These are phyloP conservation scores for Apus apus DNA, from an alignment of 2,113 vertebrate genomes.

Conservation along the genomic window DNA sequence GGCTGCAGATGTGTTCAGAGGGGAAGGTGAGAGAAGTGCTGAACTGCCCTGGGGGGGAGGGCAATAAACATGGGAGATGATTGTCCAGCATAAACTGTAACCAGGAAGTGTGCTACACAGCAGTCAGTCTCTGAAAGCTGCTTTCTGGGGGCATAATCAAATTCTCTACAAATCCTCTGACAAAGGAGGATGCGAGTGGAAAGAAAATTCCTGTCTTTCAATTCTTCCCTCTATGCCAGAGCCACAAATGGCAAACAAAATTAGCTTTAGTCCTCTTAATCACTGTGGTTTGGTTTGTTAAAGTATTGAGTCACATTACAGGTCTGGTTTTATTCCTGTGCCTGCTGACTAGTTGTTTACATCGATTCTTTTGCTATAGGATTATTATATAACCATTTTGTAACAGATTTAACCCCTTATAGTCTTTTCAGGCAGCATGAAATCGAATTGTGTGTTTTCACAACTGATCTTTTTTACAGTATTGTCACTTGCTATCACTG, in stretches of 20 bases:
- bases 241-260: background rate
- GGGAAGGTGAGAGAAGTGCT: background rate
- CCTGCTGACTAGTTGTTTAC: background rate
- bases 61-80: too few relatives aligned
- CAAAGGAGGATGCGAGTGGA: background rate
- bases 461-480: background rate
- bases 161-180: background rate
- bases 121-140: rapidly evolving
- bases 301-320: background rate
- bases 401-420: background rate
- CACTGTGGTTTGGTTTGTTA: background rate
- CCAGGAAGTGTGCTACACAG: background rate
- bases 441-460: background rate
- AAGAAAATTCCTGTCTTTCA: background rate
- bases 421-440: background rate
- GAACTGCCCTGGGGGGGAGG: background rate
- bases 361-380: background rate
- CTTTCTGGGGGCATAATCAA: background rate
- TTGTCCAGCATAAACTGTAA: background rate
- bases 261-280: background rate
- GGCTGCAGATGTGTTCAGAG: background rate
- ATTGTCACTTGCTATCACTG: background rate
- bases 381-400: background rate
- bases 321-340: background rate
- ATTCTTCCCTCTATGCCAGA: background rate